Evolutionary conservation across 2,797 vertebrate genomes (phyloP), one percentile per base, ranked within the genome.

Genomic region (Pterois miles): DNA sequence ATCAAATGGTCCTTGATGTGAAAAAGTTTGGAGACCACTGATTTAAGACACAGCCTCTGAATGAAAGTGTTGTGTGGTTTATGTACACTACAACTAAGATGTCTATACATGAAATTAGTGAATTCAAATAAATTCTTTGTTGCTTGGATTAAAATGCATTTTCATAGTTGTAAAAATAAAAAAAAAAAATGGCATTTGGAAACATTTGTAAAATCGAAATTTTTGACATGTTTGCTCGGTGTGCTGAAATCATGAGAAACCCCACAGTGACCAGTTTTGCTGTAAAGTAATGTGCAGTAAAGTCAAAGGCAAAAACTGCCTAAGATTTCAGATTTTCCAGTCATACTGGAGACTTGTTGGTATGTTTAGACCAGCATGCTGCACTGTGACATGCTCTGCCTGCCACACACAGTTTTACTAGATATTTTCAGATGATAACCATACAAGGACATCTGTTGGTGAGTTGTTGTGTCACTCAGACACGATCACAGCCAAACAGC

Each of bases 361-460:
- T 38, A 38, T 38, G 16, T 71, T 27, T 20, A 11, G 23, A 10
- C 23, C 13, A 31, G 23, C 40, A 59, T 22, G 14, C 29, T 52
- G 29, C 11, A n/a, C 38, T 43, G 6, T 46, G 11, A 25, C 1
- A 3, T 23, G 14, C n/a, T 6, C 18, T 72, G 33, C 48, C 60
- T 1, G 2, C 18, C 7, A 18, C 2, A 0, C 12, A 63, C 16
- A 16, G 23, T 53, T 4, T 60, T 8, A 29, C 48, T 1, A 60
- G 52, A 73, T 71, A 79, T 64, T 78, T 82, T 83, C 62, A 77
- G 76, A 84, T 63, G 54, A 84, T n/a, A 77, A 12, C 71, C 57
- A 38, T 18, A 31, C 38, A 59, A 62, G 54, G 27, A 76, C 14
- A 74, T 63, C 69, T 62, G 60, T 10, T 65, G 22, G 48, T 59